Base-by-base conservation (phyloP, 2,888 invertebrate species). In the Sthenelais limicola region DNA sequence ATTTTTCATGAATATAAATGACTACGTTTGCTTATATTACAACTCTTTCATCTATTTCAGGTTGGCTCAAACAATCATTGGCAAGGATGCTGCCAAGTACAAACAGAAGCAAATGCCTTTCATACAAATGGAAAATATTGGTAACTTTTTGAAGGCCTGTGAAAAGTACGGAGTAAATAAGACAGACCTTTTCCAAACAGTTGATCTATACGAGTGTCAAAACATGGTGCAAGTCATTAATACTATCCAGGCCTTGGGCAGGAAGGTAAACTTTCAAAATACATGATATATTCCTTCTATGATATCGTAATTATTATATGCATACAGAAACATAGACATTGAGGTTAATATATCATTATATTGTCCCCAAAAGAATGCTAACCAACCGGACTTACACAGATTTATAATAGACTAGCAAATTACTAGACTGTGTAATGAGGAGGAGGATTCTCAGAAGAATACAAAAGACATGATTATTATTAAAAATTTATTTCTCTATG, bases 101-200 rank as follows among this genome's bases (percentile, higher is more conserved):
- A 73, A 43, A 15, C 54, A 68, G 81, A 93, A 92, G 74, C 92
- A 78, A 32, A 76, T 82, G 74, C 80, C 84, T n/a, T 84, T 98
- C 89, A 97, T 97, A 86, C 96, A 96, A 89, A 98, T 98, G 98
- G 98, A 98, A 89, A 98, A 98, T 88, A 98, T 98, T 82, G 94
- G 93, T 32, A 87, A 87, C 76, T 97, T 98, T 90, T 90, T 96
- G 77, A 94, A 93, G 81, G 93, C 93, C n/a, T 95, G 95, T 72
- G 71, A 92, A 86, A 93, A 93, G 79, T 98, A 97, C 89, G 98
- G 98, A 56, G 94, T 98, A 1, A 94, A 95, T 21, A 95, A 97
- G 87, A 95, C 96, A 87, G 98, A 98, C 90, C 96, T 97, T 85
- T 99, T 99, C 92, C 98, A 98, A 89, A 98, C 98, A 0, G 97